Conservation (phyloP, 2,113 vertebrate genomes). For the Neolamprologus brichardi region DNA sequence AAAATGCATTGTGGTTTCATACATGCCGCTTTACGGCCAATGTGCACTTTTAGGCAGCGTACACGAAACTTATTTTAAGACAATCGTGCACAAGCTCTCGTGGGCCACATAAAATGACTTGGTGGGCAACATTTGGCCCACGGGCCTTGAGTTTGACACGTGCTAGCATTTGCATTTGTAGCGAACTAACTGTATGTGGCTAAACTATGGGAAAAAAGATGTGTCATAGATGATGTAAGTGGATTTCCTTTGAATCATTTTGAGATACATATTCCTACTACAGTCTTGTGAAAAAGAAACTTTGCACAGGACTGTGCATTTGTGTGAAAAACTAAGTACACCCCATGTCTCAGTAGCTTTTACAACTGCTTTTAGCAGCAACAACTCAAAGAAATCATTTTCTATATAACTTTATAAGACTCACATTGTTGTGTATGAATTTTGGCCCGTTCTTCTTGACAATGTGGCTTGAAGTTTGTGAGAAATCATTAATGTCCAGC, state of each 20-base stretch:
- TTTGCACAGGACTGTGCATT: neutral
- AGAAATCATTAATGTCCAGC: neutral
- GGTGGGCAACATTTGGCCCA: neutral
- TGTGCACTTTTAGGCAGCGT: neutral
- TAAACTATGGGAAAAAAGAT: neutral
- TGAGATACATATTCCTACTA: neutral
- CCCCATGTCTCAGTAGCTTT: neutral
- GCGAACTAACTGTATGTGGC: neutral
- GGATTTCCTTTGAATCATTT: slow-evolving; percentile 5
- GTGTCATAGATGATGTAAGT: slow-evolving; percentile 1
- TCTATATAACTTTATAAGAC: neutral
- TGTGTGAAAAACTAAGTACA: neutral
- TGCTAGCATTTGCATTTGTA: neutral
- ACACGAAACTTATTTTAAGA: neutral
- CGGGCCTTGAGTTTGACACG: neutral
- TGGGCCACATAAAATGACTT: neutral
- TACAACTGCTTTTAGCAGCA: neutral
- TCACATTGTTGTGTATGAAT: neutral
- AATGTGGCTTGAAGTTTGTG: neutral
- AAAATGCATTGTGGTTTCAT: rapidly evolving
- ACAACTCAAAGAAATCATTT: neutral
- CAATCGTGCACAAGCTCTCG: neutral
- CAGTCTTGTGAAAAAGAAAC: neutral
- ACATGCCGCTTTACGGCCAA: neutral
- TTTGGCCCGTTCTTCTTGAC: neutral